Conservation (phyloP, 2,113 vertebrate species). For the Xiphias gladius region DNA sequence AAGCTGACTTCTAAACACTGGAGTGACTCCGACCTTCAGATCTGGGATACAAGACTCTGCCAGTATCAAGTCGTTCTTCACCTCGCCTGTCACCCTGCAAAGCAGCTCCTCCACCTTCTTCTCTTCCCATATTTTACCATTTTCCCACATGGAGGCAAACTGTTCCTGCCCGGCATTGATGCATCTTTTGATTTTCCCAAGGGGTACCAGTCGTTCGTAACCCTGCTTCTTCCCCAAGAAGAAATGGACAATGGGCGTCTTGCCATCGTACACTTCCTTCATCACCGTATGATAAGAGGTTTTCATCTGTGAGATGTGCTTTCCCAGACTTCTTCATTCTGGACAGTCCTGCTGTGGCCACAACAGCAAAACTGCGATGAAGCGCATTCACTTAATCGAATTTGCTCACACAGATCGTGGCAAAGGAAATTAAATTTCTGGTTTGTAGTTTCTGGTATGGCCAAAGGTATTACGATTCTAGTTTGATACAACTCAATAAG, state of each 20-base stretch:
- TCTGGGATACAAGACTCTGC: slow-evolving; percentile 42
- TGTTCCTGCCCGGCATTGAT: neutral
- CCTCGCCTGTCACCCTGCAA: slow-evolving; percentile 52
- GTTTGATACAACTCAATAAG: slow-evolving; percentile 72
- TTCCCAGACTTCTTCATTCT: neutral
- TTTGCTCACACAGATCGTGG: neutral
- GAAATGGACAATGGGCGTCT: slow-evolving; percentile 73
- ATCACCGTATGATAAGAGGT: slow-evolving; percentile 53
- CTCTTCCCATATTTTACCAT: slow-evolving; percentile 74
- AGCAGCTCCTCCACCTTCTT: slow-evolving; percentile 61
- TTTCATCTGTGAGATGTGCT: slow-evolving; percentile 70
- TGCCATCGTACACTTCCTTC: slow-evolving; percentile 69
- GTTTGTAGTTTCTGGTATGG: neutral
- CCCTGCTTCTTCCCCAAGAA: slow-evolving; percentile 70
- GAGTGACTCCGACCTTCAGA: slow-evolving; percentile 64
- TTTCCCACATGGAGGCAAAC: slow-evolving; percentile 62
- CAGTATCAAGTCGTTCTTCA: slow-evolving; percentile 24
- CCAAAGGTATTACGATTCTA: neutral
- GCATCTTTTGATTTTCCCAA: slow-evolving; percentile 45
- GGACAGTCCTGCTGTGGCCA: slow-evolving; percentile 45
- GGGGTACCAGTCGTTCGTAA: slow-evolving; percentile 65
- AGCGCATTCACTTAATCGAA: slow-evolving; percentile 49
- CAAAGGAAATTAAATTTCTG: rapidly evolving
- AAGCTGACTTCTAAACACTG: slow-evolving; percentile 72
- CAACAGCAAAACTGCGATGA: slow-evolving; percentile 74